Evolutionary conservation across 2,888 invertebrate genomes (phyloP), one percentile per base, ranked within the genome.

Genomic region (Lasioglossum marginatum): DNA sequence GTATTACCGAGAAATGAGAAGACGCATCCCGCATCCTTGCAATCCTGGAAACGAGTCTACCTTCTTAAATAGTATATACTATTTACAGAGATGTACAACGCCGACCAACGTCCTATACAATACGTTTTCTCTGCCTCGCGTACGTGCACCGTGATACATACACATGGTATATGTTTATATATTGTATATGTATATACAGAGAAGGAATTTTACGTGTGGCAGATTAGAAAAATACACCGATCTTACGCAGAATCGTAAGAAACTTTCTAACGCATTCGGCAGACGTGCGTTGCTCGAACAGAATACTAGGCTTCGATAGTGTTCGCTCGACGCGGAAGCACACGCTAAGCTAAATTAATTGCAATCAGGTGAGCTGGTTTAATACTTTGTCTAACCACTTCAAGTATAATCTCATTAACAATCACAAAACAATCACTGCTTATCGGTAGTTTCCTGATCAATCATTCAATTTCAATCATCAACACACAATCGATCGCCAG

Each of bases 141-240:
- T 71, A 52, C 73, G 63, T 78, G 70, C 75, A 87, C 75, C 74
- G 57, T 31, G 34, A 70, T 68, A 78, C 82, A 76, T 79, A 81
- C 68, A 82, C 70, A 40, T 70, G 23, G 23, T 40, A 66, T 45
- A 45, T 45, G 43, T 43, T 43, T 43, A 16, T 45, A 19, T 45
- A 45, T 71, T 45, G 5, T 45, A 45, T 71, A 74, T 83, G 70
- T 88, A 84, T 84, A 79, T 90, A 87, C 77, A 79, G 93, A 94
- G 92, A 93, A 92, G 91, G 90, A 87, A 57, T 57, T 57, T 70
- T 94, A 94, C 90, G 92, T 91, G 92, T 91, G 92, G 93, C 89
- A 90, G 93, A 93, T 93, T 95, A 95, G 94, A 95, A 95, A 95
- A 95, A 95, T 95, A 95, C 94, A 94, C 93, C 91, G 91, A 94